Conservation (phyloP, 2,113 vertebrate genomes). For the Psammodynastes pulverulentus region DNA sequence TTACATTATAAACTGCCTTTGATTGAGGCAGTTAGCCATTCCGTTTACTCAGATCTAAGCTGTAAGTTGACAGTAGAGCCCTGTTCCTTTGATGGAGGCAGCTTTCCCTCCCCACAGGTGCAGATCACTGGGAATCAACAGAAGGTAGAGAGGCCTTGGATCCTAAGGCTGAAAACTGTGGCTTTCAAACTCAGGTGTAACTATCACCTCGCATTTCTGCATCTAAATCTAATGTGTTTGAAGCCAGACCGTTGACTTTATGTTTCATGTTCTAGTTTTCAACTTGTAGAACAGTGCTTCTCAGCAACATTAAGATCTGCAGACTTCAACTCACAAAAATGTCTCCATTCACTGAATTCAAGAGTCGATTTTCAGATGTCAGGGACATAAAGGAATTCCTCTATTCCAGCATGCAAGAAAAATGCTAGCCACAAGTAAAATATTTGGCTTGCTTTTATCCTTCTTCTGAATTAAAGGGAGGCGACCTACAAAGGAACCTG, state of each 20-base stretch:
- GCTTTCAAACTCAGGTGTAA: too few relatives aligned
- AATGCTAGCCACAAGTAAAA: neutral
- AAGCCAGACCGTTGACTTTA: neutral
- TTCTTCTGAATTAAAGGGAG: neutral
- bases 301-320: neutral
- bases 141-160: neutral
- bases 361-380: neutral
- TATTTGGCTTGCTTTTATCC: neutral
- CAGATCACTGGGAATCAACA: neutral
- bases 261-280: neutral
- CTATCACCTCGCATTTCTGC: neutral
- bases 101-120: neutral
- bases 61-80: neutral
- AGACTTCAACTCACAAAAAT: neutral
- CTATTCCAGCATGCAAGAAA: neutral
- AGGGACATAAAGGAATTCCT: neutral
- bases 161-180: neutral
- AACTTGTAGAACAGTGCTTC: neutral
- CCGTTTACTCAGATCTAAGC: neutral
- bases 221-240: neutral
- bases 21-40: neutral
- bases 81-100: neutral
- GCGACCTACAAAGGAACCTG: neutral
- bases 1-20: conserved; percentile 1
- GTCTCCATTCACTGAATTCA: neutral